These are phyloP conservation scores for Cettia cetti DNA, from an alignment of 2,113 vertebrate genomes.

Conservation along the genomic window DNA sequence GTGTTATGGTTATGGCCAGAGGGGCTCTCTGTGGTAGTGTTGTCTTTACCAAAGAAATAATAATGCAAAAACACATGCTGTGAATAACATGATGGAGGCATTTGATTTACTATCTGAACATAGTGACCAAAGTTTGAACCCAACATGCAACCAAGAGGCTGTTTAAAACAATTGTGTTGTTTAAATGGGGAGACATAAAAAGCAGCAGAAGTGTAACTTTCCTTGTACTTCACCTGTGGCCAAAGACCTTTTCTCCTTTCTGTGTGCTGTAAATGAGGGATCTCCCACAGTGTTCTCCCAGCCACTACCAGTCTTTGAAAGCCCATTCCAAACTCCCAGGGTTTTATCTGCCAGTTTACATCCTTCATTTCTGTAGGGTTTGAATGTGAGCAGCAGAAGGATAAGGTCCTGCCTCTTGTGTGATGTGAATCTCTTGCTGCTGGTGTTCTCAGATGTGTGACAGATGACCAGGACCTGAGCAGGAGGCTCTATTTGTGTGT, in stretches of 20 bases:
- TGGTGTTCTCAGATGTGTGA: not conserved
- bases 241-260: not conserved
- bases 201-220: not conserved
- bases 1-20: not conserved
- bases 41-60: not conserved
- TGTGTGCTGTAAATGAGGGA: not conserved
- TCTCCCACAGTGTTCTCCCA: not conserved
- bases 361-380: not conserved
- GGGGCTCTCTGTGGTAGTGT: not conserved
- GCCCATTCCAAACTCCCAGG: not conserved
- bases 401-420: not conserved
- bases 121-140: constrained; percentile 53
- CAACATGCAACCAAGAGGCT: not conserved
- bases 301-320: not conserved
- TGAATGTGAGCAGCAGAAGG: not conserved
- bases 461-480: not conserved
- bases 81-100: constrained; percentile 44
- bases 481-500: not conserved
- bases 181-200: constrained; percentile 38
- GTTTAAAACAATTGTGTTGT: constrained; percentile 42
- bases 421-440: not conserved
- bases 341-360: not conserved
- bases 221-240: not conserved
- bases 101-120: constrained; percentile 47
- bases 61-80: constrained; percentile 13